Evolutionary conservation across 1,140 invertebrate species (phyloP), one percentile per base, ranked within the genome.

Genomic region (Caerostris extrusa): DNA sequence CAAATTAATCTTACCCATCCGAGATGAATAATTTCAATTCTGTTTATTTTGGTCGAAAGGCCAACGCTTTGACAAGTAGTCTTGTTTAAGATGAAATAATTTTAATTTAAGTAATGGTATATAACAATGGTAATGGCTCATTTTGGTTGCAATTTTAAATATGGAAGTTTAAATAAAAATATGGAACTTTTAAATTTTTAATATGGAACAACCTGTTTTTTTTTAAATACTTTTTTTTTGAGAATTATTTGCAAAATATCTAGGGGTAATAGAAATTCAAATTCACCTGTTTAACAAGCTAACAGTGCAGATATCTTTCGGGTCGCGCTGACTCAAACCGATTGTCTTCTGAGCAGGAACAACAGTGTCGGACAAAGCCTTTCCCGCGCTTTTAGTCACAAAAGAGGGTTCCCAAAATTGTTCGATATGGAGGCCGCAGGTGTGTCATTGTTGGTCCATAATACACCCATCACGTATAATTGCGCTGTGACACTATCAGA

Each of bases 401-500:
- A 61, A 90, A 90, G 88, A 17, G 64, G 61, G 14, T 71, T 64
- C n/a, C 61, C 34, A 19, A 71, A 57, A 90, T 90, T 90, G 88
- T 90, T 90, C 64, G 55, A 90, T 67, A 17, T 34, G 55, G 56
- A 19, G 81, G 83, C 64, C 91, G 91, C 91, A 93, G 91, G 91
- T 93, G 91, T 87, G 67, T 64, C 83, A 71, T 93, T 93, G 91
- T 93, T 55, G 82, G 19, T 19, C 82, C 57, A 93, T 93, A 93
- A 93, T 93, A 71, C 91, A 93, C 91, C 91, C 91, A 93, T 93
- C 91, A 93, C 82, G 56, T 61, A 87, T 93, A 93, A 93, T 93
- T 93, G 91, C 91, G 19, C 64, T 58, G 56, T 93, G 91, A 93
- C 91, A 93, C 83, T 93, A 93, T 93, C 91, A 93, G 91, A 93